A percentile compares a stretch with the other conserved stretches of the same genome.
These are phyloP conservation scores for Drosophila oshimai DNA, from an alignment of 1,140 invertebrate genomes.

Conservation along the genomic window DNA sequence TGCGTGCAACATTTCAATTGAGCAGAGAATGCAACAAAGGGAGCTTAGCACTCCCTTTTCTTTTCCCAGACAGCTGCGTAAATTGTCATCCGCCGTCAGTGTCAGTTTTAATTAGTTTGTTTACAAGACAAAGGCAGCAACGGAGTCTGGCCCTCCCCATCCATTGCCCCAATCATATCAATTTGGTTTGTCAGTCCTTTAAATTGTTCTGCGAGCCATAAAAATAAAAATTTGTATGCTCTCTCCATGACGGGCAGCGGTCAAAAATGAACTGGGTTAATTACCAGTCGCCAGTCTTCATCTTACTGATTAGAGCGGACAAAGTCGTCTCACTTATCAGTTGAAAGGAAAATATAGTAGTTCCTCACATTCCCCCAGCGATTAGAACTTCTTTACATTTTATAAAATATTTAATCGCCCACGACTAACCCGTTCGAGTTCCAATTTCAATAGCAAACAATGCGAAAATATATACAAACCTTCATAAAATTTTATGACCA, in stretches of 20 bases:
- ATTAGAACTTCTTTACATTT: not conserved
- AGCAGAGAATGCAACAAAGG: slow-evolving; percentile 36
- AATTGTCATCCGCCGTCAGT: slow-evolving; percentile 78
- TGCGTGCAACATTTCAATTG: slow-evolving; percentile 80
- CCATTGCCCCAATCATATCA: slow-evolving; percentile 65
- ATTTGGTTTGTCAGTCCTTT: slow-evolving; percentile 60
- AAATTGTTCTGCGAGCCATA: slow-evolving; percentile 49
- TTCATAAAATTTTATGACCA: slow-evolving; percentile 63
- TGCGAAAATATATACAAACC: slow-evolving; percentile 10
- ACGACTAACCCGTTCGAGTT: slow-evolving; percentile 8
- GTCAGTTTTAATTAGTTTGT: slow-evolving; percentile 81
- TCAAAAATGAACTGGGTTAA: slow-evolving; percentile 76
- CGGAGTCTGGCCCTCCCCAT: not conserved
- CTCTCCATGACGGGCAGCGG: slow-evolving; percentile 23
- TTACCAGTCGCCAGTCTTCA: slow-evolving; percentile 67
- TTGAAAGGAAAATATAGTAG: not conserved
- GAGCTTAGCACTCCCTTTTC: slow-evolving; percentile 32
- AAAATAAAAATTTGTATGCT: slow-evolving; percentile 16
- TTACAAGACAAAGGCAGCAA: slow-evolving; percentile 46
- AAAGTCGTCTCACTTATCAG: slow-evolving; percentile 41
- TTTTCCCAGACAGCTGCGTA: slow-evolving; percentile 53
- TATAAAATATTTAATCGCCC: slow-evolving; percentile 9
- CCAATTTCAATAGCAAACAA: slow-evolving; percentile 36
- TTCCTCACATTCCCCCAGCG: not conserved
- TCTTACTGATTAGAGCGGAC: slow-evolving; percentile 45